Base-by-base conservation (phyloP, 2,888 invertebrate species). In the Anorthoa munda region DNA sequence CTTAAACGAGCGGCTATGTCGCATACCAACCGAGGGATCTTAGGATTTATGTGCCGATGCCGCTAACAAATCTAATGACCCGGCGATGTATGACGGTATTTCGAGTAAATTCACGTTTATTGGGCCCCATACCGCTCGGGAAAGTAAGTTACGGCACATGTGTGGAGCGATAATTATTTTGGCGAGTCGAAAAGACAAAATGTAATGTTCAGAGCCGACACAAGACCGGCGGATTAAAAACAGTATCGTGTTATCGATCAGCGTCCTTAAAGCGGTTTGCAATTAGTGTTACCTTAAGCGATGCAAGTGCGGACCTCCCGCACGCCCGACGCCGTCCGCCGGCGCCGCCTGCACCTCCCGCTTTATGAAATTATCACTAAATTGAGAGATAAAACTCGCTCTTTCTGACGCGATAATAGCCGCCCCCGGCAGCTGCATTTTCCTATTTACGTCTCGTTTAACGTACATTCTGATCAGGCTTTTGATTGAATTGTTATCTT, bases 171-270 rank as follows among this genome's bases (percentile, higher is more conserved):
- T 83, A 75, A 79, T 86, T 79, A 86, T 87, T 81, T 85, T 84
- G 61, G 83, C 87, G 84, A 90, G 88, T 89, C 83, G 90, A 89
- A 89, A 87, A 86, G 88, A 88, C 89, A 90, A 92, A 93, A 92
- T 82, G 90, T 91, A 91, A 92, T 91, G 89, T 90, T 86, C 84
- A 85, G 87, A 88, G 89, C 89, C 90, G 90, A 89, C 91, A 91
- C 89, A 90, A 88, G 90, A 86, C 90, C 87, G 90, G 90, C 92
- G n/a, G n/a, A 94, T 95, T 94, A 94, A 94, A 93, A 87, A 92
- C 92, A 94, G 94, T 95, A 95, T 94, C 95, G 90, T 91, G 92
- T 93, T 94, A 94, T 95, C 94, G 94, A 95, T 94, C 93, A 93
- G 92, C 89, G 92, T 94, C 90, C 92, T 93, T 93, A 92, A 93